Evolutionary conservation across 2,888 invertebrate genomes (phyloP), one percentile per base, ranked within the genome.

Genomic region (Pterostichus niger): DNA sequence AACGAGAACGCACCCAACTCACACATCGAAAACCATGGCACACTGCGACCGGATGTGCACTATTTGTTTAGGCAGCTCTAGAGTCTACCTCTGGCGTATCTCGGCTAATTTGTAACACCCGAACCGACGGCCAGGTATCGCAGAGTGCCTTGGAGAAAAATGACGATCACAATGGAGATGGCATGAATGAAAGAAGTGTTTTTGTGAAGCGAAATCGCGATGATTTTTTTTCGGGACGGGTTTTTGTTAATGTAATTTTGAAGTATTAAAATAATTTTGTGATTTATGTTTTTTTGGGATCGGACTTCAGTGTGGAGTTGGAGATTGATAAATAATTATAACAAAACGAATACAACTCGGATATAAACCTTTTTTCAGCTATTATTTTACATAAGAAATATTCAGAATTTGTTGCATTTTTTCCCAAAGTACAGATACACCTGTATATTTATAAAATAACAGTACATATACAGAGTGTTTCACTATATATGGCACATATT

Each of bases 61-160:
- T 89, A 88, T 89, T 89, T 89, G 88, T 89, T 89, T 88, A 88
- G 89, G 88, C 85, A 85, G 83, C 86, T 85, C 88, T 87, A 87
- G 87, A 15, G 71, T 88, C 87, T 87, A 83, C 85, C 85, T 83
- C 85, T 83, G 78, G 52, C 75, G 75, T 75, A 75, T 75, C 75
- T 75, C 33, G 86, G 86, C 88, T 89, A 89, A 89, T 89, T 89
- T 89, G 88, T 88, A 88, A 88, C 89, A 87, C 88, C 87, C 79
- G 33, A 46, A 44, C 46, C 68, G 46, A 64, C 17, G 31, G 49
- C 79, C 79, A 79, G 79, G 79, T 79, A 79, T 77, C 56, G 17
- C 5, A 44, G 79, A 59, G 64, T 24, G 49, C 79, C 79, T 10
- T 44, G 49, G 61, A 44, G 44, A 79, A 79, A 79, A 59, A 75